phyloP scores from a whole-genome alignment of 2,888 invertebrate genomes.

The Nemapogon koenigi region DNA sequence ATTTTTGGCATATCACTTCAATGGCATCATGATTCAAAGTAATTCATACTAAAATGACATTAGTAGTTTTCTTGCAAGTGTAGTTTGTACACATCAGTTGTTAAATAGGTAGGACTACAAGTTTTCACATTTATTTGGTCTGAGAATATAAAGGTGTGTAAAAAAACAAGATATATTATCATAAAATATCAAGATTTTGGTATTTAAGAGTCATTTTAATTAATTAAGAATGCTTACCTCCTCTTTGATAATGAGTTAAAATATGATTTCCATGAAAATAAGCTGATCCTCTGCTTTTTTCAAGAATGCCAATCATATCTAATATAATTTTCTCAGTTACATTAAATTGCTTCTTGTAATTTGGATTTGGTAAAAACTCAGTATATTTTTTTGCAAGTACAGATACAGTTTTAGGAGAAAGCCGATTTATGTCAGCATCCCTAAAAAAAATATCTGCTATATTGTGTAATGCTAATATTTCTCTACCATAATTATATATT shows the following conservation, averaged over 20 bases:
- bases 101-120: constrained; percentile 8
- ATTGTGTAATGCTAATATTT: constrained; percentile 69
- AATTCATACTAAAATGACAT: too few relatives aligned
- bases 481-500: constrained; percentile 51
- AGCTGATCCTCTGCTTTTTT: constrained; percentile 52
- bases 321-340: constrained; percentile 64
- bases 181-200: too few relatives aligned
- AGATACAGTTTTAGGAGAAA: constrained; percentile 48
- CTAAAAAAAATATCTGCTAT: constrained; percentile 67
- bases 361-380: constrained; percentile 62
- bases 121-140: constrained; percentile 4
- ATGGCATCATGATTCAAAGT: too few relatives aligned
- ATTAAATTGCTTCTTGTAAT: constrained; percentile 56
- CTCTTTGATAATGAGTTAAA: constrained; percentile 71
- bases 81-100: too few relatives aligned
- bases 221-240: constrained; percentile 40
- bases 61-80: too few relatives aligned
- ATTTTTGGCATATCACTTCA: too few relatives aligned
- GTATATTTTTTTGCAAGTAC: constrained; percentile 66
- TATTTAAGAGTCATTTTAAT: too few relatives aligned
- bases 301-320: constrained; percentile 58
- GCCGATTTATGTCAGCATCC: constrained; percentile 60
- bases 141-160: too few relatives aligned
- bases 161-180: too few relatives aligned
- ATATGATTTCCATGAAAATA: constrained; percentile 63